Conservation (phyloP, 2,888 invertebrate genomes). For the Cepaea hortensis region DNA sequence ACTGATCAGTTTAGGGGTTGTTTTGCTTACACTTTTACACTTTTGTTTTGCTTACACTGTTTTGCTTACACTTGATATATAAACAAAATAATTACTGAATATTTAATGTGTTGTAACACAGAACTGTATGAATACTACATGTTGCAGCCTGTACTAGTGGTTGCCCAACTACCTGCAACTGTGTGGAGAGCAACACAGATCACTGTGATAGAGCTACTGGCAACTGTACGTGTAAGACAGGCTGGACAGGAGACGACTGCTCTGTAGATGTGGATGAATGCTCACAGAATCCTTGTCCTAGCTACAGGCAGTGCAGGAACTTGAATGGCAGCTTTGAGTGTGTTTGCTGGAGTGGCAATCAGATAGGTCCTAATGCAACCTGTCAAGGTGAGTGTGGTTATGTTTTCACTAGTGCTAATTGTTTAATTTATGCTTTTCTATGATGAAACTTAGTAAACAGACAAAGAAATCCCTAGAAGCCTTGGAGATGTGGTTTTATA, state of each 20-base stretch:
- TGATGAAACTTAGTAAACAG: too few relatives aligned
- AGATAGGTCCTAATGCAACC: not conserved
- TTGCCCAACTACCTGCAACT: not conserved
- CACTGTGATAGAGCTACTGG: not conserved
- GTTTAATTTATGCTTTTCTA: not conserved
- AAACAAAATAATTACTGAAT: too few relatives aligned
- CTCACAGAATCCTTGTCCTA: not conserved
- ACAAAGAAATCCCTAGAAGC: too few relatives aligned
- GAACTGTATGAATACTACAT: too few relatives aligned
- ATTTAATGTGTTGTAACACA: too few relatives aligned
- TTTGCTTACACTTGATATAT: too few relatives aligned
- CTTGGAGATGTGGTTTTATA: too few relatives aligned
- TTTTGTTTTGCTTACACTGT: too few relatives aligned
- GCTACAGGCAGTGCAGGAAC: not conserved
- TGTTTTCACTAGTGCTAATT: not conserved
- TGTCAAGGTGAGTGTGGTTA: slow-evolving; percentile 1
- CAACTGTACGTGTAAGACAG: not conserved
- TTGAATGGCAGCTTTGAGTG: not conserved
- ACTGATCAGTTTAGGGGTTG: too few relatives aligned
- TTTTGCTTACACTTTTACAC: too few relatives aligned
- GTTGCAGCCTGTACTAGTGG: not conserved
- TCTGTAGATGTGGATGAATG: slow-evolving; percentile 26
- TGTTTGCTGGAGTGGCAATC: not conserved
- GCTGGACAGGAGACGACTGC: slow-evolving; percentile 17
- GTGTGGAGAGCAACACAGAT: not conserved